Base-by-base conservation (phyloP, 1,140 invertebrate genomes). In the Himalopsyche phryganea region DNA sequence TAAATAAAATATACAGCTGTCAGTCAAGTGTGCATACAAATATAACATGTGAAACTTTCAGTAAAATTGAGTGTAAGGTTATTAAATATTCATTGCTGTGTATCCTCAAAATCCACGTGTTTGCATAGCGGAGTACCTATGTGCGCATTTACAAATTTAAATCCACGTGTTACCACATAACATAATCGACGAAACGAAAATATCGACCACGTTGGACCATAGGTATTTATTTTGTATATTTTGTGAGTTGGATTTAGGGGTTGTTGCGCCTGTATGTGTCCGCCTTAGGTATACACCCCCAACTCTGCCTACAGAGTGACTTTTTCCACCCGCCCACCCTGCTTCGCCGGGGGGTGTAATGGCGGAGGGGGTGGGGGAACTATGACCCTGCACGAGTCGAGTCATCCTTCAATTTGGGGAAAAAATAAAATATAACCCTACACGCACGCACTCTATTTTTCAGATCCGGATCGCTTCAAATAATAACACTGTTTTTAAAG, bases 371-470 rank as follows among this genome's bases (percentile, higher is more conserved):
- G 51, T 19, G 59, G 59, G 50, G 56, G 55, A 54, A 52, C 50
- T 53, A 44, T 48, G 49, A 56, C 59, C 52, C 45, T 51, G 9
- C 57, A 53, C 44, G 49, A 32, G 40, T 45, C 51, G 50, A 58
- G 58, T 58, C 56, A 50, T 54, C 56, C 61, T 51, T 52, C 61
- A 58, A 55, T 58, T 63, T 55, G 50, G 56, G 11, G 36, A 58
- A 10, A 28, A 28, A 28, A 28, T 28, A 28, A 28, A 28, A 54
- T 19, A 54, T 46, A 54, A 32, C 42, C 20, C 40, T 47, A 45
- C 41, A 17, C 19, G 15, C 50, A 52, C 50, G 50, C 51, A 35
- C 44, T 42, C 51, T 42, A 32, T 18, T 20, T 32, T 46, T 19
- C 28, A n/a, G 40, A 41, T 4, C 28, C 11, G 36, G 35, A 35